These are phyloP conservation scores for Eunapius fragilis DNA, from an alignment of 37 sponge, comb jelly and placozoan species.

Conservation along the genomic window DNA sequence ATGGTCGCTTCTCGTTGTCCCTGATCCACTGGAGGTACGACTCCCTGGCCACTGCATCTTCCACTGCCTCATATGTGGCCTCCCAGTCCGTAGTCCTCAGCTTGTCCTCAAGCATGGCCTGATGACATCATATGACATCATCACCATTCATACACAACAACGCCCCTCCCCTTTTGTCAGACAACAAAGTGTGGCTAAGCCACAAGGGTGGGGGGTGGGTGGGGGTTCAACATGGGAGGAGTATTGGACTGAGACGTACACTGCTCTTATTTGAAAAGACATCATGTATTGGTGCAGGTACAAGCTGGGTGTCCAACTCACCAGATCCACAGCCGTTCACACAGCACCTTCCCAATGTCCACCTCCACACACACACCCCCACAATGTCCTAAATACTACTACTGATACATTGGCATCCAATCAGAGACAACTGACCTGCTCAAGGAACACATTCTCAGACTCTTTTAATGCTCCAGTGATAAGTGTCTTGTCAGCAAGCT, in stretches of 20 bases:
- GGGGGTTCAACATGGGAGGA: too few species aligned
- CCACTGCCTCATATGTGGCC: constrained; percentile 83
- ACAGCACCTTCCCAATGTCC: neutral
- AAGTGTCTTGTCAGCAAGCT: constrained; percentile 78
- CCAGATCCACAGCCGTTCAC: neutral
- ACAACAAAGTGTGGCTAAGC: too few species aligned
- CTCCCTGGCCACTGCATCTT: constrained; percentile 92
- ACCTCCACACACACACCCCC: neutral
- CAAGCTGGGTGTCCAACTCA: too few species aligned
- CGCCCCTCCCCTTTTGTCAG: neutral
- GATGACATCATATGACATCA: constrained; percentile 1
- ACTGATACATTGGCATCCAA: neutral
- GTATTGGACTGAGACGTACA: too few species aligned
- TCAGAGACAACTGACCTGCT: constrained; percentile 33
- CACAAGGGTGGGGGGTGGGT: too few species aligned
- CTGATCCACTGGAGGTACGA: constrained; percentile 88
- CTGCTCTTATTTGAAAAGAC: too few species aligned
- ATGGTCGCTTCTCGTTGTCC: constrained; percentile 56
- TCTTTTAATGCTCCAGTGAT: constrained; percentile 57
- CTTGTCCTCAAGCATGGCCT: constrained; percentile 90
- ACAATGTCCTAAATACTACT: neutral
- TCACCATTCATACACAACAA: neutral
- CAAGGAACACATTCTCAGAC: constrained; percentile 76
- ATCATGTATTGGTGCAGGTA: too few species aligned
- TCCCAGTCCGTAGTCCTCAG: constrained; percentile 79